Base-by-base conservation (phyloP, 1,140 invertebrate genomes). In the Philopotamus ludificatus region DNA sequence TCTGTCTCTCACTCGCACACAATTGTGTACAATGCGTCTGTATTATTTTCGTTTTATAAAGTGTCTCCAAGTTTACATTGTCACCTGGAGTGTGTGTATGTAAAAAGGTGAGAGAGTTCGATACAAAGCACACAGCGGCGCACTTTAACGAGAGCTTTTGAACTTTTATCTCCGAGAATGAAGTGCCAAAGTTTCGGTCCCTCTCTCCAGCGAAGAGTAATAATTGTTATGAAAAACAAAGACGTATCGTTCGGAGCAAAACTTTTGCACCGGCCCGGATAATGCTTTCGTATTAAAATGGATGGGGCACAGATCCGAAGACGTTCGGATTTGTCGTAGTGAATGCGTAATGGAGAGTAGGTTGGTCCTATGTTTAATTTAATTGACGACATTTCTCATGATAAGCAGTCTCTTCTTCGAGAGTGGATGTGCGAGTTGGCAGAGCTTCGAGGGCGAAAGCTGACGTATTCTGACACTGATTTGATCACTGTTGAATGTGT, bases 121-220 rank as follows among this genome's bases (percentile, higher is more conserved):
- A 61, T 54, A 54, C 42, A 60, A 60, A 61, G 64, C 34, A 22
- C 64, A 16, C n/a, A 23, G 55, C 21, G 39, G 23, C 21, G 18
- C 26, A 44, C 25, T 42, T 44, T 45, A 54, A 66, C 49, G 64
- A 66, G 39, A 60, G 64, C 57, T 61, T 61, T 66, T 44, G 45
- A 66, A 66, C 64, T 66, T 66, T 66, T 66, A 57, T 57, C 53
- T 57, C 22, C 21, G n/a, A 21, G 22, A 53, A 25, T 53, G 4
- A 25, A 53, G 50, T 53, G 50, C 22, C 53, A 42, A 57, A 57
- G 26, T 57, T 57, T 57, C 28, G 21, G n/a, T n/a, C n/a, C n/a
- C n/a, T n/a, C n/a, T 25, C 23, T 1, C 15, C 50, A 16, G 41
- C 53, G 12, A 20, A 57, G 26, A 42, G 53, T 42, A 57, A 42